These are phyloP conservation scores for Spea hammondii DNA, from an alignment of 2,797 vertebrate species.

Conservation along the genomic window DNA sequence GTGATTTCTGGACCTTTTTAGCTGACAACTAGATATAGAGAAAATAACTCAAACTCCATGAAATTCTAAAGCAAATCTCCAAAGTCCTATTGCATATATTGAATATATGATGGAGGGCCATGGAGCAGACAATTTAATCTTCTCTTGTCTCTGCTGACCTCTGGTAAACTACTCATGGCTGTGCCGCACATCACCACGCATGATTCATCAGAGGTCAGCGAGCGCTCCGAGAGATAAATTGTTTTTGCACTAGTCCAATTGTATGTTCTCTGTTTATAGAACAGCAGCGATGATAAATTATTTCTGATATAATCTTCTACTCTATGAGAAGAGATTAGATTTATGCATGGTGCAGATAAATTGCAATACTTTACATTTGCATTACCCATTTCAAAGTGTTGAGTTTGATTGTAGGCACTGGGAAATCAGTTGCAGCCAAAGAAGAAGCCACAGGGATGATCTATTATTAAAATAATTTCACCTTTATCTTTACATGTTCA, in stretches of 20 bases:
- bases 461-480: constrained; percentile 15
- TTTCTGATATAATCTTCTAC: constrained; percentile 42
- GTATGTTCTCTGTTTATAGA: constrained; percentile 44
- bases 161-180: constrained; percentile 48
- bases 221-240: constrained; percentile 41
- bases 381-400: constrained; percentile 4
- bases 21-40: constrained; percentile 39
- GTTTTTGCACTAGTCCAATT: constrained; percentile 45
- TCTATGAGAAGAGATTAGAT: constrained; percentile 40
- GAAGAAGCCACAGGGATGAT: neutral
- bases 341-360: constrained; percentile 32
- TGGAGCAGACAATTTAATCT: constrained; percentile 49
- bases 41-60: constrained; percentile 48
- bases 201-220: constrained; percentile 46
- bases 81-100: constrained; percentile 53
- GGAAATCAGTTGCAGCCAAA: constrained; percentile 9
- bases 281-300: constrained; percentile 38
- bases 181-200: constrained; percentile 41
- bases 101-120: constrained; percentile 50
- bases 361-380: constrained; percentile 29
- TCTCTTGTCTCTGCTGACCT: constrained; percentile 51
- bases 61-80: constrained; percentile 47
- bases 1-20: constrained; percentile 27
- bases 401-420: constrained; percentile 3
- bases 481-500: neutral